phyloP scores from a whole-genome alignment of 2,113 vertebrate species.

The Stigmatopora argus region DNA sequence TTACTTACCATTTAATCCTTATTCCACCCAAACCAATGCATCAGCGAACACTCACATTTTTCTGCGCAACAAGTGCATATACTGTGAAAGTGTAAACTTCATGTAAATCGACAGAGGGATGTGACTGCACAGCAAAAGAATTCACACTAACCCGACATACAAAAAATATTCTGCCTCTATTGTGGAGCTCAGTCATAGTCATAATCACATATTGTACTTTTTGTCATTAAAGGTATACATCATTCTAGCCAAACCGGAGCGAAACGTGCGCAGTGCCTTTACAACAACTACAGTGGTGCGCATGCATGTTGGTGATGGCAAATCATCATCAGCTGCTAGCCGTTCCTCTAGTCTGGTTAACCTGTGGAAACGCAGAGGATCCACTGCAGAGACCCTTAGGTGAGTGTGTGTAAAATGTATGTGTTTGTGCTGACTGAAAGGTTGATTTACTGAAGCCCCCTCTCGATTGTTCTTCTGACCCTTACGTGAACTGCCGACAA shows the following conservation, averaged over 20 bases:
- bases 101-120: too few relatives aligned
- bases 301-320: slow-evolving; percentile 96
- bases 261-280: slow-evolving; percentile 97
- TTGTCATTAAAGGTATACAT: slow-evolving; percentile 78
- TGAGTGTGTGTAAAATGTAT: slow-evolving; percentile 40
- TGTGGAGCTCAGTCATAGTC: not conserved
- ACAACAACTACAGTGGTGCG: slow-evolving; percentile 95
- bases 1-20: too few relatives aligned
- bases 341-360: slow-evolving; percentile 94
- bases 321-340: slow-evolving; percentile 89
- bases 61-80: too few relatives aligned
- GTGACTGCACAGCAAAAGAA: too few relatives aligned
- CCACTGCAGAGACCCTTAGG: slow-evolving; percentile 94
- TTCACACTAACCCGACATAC: too few relatives aligned
- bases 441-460: slow-evolving; percentile 47
- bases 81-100: too few relatives aligned
- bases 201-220: not conserved
- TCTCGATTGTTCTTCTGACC: slow-evolving; percentile 52
- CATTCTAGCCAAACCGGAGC: slow-evolving; percentile 94
- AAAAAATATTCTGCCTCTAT: too few relatives aligned
- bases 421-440: slow-evolving; percentile 32
- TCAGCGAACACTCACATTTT: too few relatives aligned
- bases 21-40: too few relatives aligned
- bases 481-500: slow-evolving; percentile 50
- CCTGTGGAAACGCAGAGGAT: slow-evolving; percentile 92